phyloP scores from a whole-genome alignment of 2,797 vertebrate genomes.

The Valencia hispanica region DNA sequence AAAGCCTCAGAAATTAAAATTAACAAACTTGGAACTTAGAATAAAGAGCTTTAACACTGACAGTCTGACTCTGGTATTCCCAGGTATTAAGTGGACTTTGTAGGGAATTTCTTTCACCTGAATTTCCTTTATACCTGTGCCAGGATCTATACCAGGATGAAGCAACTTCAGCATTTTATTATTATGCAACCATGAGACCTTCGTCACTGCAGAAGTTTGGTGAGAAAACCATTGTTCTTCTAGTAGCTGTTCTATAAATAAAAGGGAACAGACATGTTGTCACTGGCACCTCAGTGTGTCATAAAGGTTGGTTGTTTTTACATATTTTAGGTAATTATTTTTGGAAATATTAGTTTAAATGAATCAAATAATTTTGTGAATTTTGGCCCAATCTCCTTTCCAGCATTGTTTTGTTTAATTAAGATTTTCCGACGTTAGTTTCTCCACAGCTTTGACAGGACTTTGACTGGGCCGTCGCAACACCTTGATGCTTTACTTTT shows the following conservation, averaged over 20 bases:
- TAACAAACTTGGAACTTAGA: not conserved
- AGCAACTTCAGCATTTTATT: not conserved
- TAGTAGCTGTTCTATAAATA: not conserved
- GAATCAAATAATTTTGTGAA: not conserved
- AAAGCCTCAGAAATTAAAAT: not conserved
- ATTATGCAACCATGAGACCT: not conserved
- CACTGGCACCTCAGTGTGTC: not conserved
- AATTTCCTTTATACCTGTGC: not conserved
- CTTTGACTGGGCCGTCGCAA: too few relatives aligned
- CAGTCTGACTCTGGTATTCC: not conserved
- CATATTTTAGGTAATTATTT: not conserved
- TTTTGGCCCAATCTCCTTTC: not conserved
- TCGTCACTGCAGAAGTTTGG: not conserved
- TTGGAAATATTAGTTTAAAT: too few relatives aligned
- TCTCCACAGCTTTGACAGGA: too few relatives aligned
- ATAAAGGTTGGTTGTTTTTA: not conserved
- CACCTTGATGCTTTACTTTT: too few relatives aligned
- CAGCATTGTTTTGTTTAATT: not conserved
- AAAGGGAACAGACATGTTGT: not conserved
- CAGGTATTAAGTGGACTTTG: not conserved
- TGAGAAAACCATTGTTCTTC: not conserved
- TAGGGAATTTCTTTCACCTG: not conserved
- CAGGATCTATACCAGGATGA: conserved; percentile 3
- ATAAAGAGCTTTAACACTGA: not conserved
- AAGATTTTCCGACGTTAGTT: not conserved